Conservation (phyloP, 2,113 vertebrate genomes). For the Hydrochoerus hydrochaeris region DNA sequence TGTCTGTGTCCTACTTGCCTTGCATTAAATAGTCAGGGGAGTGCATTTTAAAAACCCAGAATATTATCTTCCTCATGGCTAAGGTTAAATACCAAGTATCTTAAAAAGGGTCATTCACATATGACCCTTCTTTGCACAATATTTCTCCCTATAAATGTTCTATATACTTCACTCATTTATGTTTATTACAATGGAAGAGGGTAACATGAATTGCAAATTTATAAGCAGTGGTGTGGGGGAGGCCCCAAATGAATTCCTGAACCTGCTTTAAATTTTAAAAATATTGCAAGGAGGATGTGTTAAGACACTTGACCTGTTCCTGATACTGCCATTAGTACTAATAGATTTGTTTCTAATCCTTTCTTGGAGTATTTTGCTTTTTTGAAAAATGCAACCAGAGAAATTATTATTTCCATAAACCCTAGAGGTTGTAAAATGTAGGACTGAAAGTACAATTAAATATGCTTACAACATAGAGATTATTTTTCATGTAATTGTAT, state of each 20-base stretch:
- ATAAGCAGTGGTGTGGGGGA: not conserved
- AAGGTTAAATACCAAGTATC: not conserved
- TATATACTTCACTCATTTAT: not conserved
- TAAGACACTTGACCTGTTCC: not conserved
- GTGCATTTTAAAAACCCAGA: not conserved
- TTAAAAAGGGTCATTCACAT: not conserved
- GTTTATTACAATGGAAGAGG: not conserved
- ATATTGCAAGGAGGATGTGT: not conserved
- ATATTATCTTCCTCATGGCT: not conserved
- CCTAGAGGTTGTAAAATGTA: not conserved
- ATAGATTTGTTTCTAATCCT: not conserved
- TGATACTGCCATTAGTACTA: not conserved
- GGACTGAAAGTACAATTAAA: not conserved
- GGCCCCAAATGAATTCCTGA: not conserved
- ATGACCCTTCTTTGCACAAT: not conserved
- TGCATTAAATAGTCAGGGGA: not conserved
- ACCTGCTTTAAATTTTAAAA: not conserved
- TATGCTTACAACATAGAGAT: not conserved
- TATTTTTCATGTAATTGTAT: not conserved
- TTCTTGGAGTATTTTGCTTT: constrained; percentile 5
- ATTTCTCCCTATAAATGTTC: not conserved
- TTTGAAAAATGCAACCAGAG: not conserved
- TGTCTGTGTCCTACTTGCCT: not conserved
- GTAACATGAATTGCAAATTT: not conserved
- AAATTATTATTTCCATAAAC: not conserved